Evolutionary conservation across 2,888 invertebrate genomes (phyloP), one percentile per base, ranked within the genome.

Genomic region (Gymnosoma rotundatum): DNA sequence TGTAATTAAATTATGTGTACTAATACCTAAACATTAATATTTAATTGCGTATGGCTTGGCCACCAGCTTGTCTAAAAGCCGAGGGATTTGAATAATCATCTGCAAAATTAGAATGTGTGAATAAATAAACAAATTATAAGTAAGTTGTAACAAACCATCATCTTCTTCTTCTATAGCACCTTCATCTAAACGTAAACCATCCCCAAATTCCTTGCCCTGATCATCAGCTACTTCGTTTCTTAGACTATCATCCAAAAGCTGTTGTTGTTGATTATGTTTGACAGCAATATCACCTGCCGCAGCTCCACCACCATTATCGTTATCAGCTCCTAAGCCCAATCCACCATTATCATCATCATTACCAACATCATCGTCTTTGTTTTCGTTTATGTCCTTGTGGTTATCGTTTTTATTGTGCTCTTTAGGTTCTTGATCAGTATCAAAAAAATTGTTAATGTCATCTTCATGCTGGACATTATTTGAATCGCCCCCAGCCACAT

Each of bases 71-170:
- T 85, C 93, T 92, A 12, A 92, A 89, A 45, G 90, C 92, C 67
- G 92, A 92, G 54, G 90, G 92, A 89, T 93, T 93, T 75, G 92
- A 93, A 86, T 93, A 93, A 83, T 92, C 93, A 89, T 93, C 94
- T 90, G 93, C 93, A 93, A 88, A 45, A 88, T 89, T 72, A 32
- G 73, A 73, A 67, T 69, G 14, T 42, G 25, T 56, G 38, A 48
- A 60, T n/a, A 20, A 60, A 36, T 12, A 32, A n/a, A 50, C 20
- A 12, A 6, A 21, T 36, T 18, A 5, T 16, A 48, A 56, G 48
- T 7, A 7, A 36, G 6, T 61, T 64, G 42, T 38, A 69, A 87
- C 86, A 89, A 89, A 93, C 93, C 93, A 89, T 93, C 93, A 87
- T 93, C 93, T 82, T 92, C 93, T 70, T 90, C 91, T 56, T 90